Base-by-base conservation (phyloP, 2,113 vertebrate species). In the Columba janthina region DNA sequence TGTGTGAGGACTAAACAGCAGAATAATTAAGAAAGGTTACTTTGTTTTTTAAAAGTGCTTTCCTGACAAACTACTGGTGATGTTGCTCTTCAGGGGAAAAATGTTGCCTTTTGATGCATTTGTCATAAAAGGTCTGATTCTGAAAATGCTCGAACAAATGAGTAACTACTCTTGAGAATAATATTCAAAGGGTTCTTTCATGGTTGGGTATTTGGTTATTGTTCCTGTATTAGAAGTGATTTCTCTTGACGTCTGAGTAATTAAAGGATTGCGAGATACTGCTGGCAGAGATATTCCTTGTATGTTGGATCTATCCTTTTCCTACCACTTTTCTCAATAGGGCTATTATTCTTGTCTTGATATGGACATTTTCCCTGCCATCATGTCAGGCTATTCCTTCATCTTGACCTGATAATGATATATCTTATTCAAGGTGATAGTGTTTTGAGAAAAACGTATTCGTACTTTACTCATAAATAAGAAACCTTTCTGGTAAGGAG, bases 381-480 rank as follows among this genome's bases (percentile, higher is more conserved):
- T 89, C 62, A 66, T 66, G 69, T 94, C 90, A 89, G 42, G 32
- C 65, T 82, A 38, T 88, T 93, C 46, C 66, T 94, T 94, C 81
- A 51, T 89, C 70, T 85, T 89, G 53, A 81, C 56, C 76, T 65
- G 50, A 84, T 88, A 94, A 85, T 80, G 54, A 44, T 71, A 61
- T 57, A 60, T 81, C 50, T 72, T 80, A n/a, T 28, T 91, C 57
- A 89, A 83, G 56, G 36, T 60, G 79, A 75, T 60, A 66, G 15
- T 38, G 32, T 78, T 92, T 75, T 81, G 72, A 89, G 65, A 66
- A 91, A 64, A 78, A 66, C 28, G 62, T 51, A 44, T 48, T n/a
- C 20, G 40, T 66, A 50, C 38, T 80, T 72, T 48, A 48, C 40
- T 70, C 74, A n/a, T 65, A 57, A 48, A 66, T 32, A 81, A 78